These are phyloP conservation scores for Romanogobio albipinnatus DNA, from an alignment of 2,113 vertebrate genomes.

Conservation along the genomic window DNA sequence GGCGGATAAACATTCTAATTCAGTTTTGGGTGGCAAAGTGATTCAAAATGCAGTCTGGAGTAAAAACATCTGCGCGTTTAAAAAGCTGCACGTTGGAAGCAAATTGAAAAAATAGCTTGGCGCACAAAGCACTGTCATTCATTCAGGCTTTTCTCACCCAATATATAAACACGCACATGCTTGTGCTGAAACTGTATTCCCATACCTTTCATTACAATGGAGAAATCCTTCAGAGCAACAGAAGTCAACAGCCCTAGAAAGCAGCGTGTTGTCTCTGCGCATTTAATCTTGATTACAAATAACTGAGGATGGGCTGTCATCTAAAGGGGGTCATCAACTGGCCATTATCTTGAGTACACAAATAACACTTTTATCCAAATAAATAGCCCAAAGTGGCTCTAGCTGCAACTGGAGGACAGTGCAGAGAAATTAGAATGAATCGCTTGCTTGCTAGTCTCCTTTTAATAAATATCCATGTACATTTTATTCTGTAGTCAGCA, in stretches of 20 bases:
- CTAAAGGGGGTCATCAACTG: conserved; percentile 22
- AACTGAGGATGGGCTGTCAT: not conserved
- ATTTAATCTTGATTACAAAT: conserved; percentile 23
- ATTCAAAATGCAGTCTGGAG: conserved; percentile 15
- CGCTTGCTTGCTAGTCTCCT: not conserved
- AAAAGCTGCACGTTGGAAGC: conserved; percentile 16
- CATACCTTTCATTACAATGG: not conserved
- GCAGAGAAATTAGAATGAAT: not conserved
- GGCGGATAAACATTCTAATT: conserved; percentile 40
- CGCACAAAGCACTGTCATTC: conserved; percentile 2
- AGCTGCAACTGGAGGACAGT: not conserved
- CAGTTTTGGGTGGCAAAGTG: conserved; percentile 28
- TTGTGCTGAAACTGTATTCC: conserved; percentile 1
- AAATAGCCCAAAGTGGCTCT: not conserved
- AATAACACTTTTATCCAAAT: conserved; percentile 21
- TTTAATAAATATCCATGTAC: not conserved
- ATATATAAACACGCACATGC: not conserved
- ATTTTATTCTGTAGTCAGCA: conserved; percentile 24
- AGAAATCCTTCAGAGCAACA: not conserved
- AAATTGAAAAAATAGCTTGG: conserved; percentile 29
- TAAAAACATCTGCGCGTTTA: conserved; percentile 22
- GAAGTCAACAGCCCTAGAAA: not conserved
- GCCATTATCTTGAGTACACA: conserved; percentile 30
- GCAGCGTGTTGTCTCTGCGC: not conserved
- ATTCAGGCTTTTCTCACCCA: conserved; percentile 10